These are phyloP conservation scores for Dreissena rostriformis DNA, from an alignment of 1,140 invertebrate species.

Conservation along the genomic window DNA sequence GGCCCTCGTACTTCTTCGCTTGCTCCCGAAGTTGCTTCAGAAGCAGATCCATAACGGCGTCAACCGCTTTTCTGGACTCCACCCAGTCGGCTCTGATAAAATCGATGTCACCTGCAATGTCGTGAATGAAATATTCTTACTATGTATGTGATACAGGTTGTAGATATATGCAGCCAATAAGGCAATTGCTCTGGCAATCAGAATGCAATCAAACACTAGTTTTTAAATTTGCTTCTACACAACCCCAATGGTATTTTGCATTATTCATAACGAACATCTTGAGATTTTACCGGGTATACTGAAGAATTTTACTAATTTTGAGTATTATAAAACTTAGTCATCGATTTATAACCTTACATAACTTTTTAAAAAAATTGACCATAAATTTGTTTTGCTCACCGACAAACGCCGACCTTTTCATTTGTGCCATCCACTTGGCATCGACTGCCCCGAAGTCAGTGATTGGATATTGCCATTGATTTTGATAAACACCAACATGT, in stretches of 20 bases:
- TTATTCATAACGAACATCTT: background rate
- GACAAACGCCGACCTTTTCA: slow-evolving; percentile 33
- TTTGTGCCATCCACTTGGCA: background rate
- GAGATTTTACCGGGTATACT: background rate
- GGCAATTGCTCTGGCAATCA: background rate
- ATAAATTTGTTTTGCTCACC: background rate
- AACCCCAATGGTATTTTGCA: background rate
- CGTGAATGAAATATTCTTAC: background rate
- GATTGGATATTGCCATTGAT: slow-evolving; percentile 34
- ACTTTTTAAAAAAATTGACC: no score
- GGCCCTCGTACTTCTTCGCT: background rate
- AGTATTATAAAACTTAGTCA: background rate
- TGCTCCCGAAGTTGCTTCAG: background rate
- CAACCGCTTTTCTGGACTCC: background rate
- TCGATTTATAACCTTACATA: background rate
- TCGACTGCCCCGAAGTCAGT: slow-evolving; percentile 9
- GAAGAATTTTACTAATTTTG: background rate
- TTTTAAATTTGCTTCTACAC: background rate
- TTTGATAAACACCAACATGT: background rate
- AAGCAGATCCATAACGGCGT: slow-evolving; percentile 18
- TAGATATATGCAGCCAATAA: no score
- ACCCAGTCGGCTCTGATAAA: slow-evolving; percentile 23
- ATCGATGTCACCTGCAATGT: slow-evolving; percentile 34
- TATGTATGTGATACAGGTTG: background rate
- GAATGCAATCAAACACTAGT: background rate